These are phyloP conservation scores for Campopleginae sp. DNA, from an alignment of 2,888 invertebrate genomes.

Conservation along the genomic window DNA sequence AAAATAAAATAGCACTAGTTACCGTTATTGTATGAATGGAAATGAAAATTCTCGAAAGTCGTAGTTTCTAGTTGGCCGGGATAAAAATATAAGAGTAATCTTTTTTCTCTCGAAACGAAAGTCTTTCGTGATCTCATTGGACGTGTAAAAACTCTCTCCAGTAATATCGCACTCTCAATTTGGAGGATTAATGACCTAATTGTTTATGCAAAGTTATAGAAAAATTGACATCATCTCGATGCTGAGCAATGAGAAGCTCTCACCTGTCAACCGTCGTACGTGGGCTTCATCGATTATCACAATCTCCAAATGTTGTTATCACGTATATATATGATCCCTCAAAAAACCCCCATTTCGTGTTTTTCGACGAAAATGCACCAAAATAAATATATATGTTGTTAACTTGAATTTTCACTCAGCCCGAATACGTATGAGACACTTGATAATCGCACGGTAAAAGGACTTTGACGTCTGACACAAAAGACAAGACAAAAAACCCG, in stretches of 20 bases:
- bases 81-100: not conserved
- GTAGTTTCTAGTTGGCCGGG: constrained; percentile 1
- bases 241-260: not conserved
- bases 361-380: not conserved
- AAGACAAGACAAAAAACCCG: not conserved
- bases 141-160: constrained; percentile 2
- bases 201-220: not conserved
- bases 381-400: not conserved
- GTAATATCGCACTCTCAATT: not conserved
- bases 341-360: constrained; percentile 2
- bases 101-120: constrained; percentile 38
- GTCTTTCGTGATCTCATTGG: constrained; percentile 28
- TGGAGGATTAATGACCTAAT: not conserved
- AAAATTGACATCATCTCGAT: constrained; percentile 9
- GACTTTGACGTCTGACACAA: not conserved
- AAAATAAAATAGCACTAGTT: constrained; percentile 1
- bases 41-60: constrained; percentile 16
- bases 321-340: constrained; percentile 11
- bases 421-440: not conserved
- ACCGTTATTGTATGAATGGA: constrained; percentile 13
- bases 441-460: not conserved
- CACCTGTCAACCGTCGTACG: constrained; percentile 35
- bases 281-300: constrained; percentile 42
- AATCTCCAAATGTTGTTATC: constrained; percentile 9
- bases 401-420: not conserved